Conservation (phyloP, 2,113 vertebrate genomes). For the Ceyx margarethae region DNA sequence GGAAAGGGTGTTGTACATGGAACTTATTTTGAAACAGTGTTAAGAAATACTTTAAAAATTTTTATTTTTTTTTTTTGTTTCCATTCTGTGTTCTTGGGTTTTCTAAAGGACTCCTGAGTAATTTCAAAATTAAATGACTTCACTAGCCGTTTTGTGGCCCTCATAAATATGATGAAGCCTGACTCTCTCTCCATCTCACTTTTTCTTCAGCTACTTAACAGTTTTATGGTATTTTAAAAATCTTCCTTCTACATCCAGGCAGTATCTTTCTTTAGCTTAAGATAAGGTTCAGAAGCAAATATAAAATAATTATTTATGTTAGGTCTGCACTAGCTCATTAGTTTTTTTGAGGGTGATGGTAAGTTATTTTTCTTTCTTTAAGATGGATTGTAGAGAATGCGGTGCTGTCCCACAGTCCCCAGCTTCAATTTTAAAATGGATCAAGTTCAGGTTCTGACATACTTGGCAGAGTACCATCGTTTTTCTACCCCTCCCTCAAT, state of each 20-base stretch:
- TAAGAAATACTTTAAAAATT: too few species aligned
- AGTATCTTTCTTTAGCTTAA: background rate
- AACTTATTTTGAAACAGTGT: constrained; percentile 4
- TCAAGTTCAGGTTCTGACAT: constrained; percentile 64
- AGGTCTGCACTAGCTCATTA: background rate
- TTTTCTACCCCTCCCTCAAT: constrained; percentile 65
- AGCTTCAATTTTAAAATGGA: constrained; percentile 58
- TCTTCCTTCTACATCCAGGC: background rate
- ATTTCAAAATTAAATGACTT: constrained; percentile 44
- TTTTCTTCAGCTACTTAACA: constrained; percentile 11
- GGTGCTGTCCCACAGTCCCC: constrained; percentile 15
- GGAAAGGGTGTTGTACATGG: constrained; percentile 9
- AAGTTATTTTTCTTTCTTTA: constrained; percentile 2
- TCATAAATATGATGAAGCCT: constrained; percentile 31
- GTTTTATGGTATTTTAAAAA: background rate
- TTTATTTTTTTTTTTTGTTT: constrained; percentile 15
- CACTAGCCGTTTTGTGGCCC: constrained; percentile 13
- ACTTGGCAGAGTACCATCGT: constrained; percentile 49
- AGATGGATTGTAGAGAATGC: background rate
- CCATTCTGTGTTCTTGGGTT: background rate
- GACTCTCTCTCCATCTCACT: background rate
- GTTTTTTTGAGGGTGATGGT: background rate
- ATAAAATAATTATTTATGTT: background rate
- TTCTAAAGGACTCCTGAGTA: constrained; percentile 27
- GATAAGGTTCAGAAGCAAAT: background rate